Percentiles rank a stretch among this genome's conserved stretches.
These are phyloP conservation scores for Schizotus pectinicornis DNA, from an alignment of 2,888 invertebrate genomes.

Conservation along the genomic window DNA sequence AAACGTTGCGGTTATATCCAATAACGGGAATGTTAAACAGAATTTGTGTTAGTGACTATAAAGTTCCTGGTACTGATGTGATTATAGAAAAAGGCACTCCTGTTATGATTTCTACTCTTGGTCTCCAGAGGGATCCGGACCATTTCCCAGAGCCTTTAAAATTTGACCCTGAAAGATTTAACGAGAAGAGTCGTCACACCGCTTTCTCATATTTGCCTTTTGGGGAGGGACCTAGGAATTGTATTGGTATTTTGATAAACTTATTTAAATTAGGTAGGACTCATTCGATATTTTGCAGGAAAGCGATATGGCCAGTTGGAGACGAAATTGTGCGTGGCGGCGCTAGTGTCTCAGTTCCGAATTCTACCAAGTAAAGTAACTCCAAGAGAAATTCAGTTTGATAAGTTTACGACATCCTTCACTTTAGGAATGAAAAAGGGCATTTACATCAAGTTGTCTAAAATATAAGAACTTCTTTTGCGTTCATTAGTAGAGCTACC, in stretches of 20 bases:
- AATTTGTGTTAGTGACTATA: conserved; percentile 39
- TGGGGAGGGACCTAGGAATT: conserved; percentile 4
- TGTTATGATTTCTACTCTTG: neutral
- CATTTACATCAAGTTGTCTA: conserved; percentile 34
- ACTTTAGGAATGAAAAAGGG: conserved; percentile 30
- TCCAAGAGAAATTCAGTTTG: conserved; percentile 32
- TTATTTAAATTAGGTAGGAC: neutral
- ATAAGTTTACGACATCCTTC: conserved; percentile 25
- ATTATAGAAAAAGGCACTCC: conserved; percentile 3
- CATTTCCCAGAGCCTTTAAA: conserved; percentile 51
- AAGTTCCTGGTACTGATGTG: conserved; percentile 37
- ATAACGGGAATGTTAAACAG: conserved; percentile 45
- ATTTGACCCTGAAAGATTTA: conserved; percentile 8
- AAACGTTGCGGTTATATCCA: conserved; percentile 55
- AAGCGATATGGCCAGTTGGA: neutral
- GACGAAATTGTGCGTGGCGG: neutral
- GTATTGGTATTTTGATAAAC: conserved; percentile 1
- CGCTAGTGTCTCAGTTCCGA: neutral
- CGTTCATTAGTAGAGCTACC: no score
- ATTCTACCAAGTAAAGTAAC: conserved; percentile 19
- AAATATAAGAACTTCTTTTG: conserved; percentile 43
- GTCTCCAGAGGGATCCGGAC: conserved; percentile 5
- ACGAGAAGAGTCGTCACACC: neutral
- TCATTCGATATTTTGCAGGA: neutral
- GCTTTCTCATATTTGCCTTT: conserved; percentile 1